Base-by-base conservation (phyloP, 2,113 vertebrate species). In the Uropsilus gracilis region DNA sequence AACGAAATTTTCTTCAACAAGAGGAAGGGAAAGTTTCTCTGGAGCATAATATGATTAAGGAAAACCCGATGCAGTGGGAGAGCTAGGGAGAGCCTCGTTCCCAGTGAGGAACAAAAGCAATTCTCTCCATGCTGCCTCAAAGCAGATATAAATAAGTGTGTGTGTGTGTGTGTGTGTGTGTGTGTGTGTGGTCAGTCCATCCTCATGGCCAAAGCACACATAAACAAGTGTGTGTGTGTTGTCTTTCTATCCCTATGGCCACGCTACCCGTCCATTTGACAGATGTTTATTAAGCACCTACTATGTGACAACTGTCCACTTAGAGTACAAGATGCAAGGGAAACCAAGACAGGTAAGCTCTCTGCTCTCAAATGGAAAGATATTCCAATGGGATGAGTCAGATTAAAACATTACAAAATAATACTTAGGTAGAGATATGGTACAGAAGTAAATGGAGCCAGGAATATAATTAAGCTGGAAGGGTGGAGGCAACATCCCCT, bases 11-110 rank as follows among this genome's bases (percentile, higher is more conserved):
- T 73, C 84, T 92, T 95, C 73, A 71, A 80, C 57, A 20, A 88
- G 34, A 90, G 59, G 88, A 57, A 91, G 50, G 30, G 85, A 89
- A 95, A 95, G 90, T 96, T 92, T 84, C 90, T 86, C 6, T 24
- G 88, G 68, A 86, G 66, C 42, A 30, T 42, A 66, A 48, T 32
- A 30, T 20, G 78, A 89, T 44, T 57, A 26, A 63, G 34, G 85
- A 53, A 30, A 22, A 48, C 28, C 26, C n/a, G 37, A 64, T 8
- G 10, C 61, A 66, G 64, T 55, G 26, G 16, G 2, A 44, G n/a
- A 68, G 37, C 20, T 4, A 42, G 37, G n/a, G 37, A 42, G 37
- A 42, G 64, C 6, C 59, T 64, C 18, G 39, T 11, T 76, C 48
- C 11, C 34, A 53, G 50, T 16, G 42, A 4, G 9, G 34, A n/a